These are phyloP conservation scores for Lochmaea crataegi DNA, from an alignment of 2,888 invertebrate genomes.

Conservation along the genomic window DNA sequence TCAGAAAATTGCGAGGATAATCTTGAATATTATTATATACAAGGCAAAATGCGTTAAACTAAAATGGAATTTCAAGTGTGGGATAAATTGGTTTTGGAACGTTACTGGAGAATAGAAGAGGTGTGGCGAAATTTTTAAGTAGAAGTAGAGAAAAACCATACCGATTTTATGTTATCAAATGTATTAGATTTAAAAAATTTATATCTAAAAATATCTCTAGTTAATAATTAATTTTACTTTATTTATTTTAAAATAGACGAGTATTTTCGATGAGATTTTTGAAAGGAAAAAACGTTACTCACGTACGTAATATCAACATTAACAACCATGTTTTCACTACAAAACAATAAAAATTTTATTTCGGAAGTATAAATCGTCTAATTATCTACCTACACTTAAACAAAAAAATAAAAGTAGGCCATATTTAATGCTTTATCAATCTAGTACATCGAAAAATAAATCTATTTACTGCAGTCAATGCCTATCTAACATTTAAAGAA, in stretches of 20 bases:
- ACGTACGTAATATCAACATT: constrained; percentile 18
- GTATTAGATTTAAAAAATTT: neutral
- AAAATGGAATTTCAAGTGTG: too few species aligned
- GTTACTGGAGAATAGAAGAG: too few species aligned
- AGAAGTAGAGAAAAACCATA: too few species aligned
- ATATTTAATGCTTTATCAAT: constrained; percentile 12
- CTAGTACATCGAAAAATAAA: constrained; percentile 29
- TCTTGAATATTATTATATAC: too few species aligned
- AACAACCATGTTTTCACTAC: constrained; percentile 19
- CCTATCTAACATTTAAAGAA: constrained; percentile 28
- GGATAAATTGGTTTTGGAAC: too few species aligned
- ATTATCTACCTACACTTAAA: constrained; percentile 19
- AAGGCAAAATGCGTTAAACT: too few species aligned
- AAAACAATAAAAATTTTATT: constrained; percentile 11
- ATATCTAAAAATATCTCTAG: neutral
- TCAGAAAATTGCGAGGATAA: too few species aligned
- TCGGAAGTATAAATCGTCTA: constrained; percentile 18
- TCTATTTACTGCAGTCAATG: constrained; percentile 29
- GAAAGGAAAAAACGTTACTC: neutral
- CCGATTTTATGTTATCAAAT: too few species aligned
- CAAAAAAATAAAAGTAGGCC: constrained; percentile 27
- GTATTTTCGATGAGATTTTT: neutral
- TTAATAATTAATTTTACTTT: neutral
- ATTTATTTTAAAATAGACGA: neutral
- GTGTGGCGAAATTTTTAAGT: too few species aligned